Percentiles rank a stretch among this genome's conserved stretches.
Evolutionary conservation across 2,797 vertebrate species (phyloP).

Genomic region (Luscinia megarhynchos): DNA sequence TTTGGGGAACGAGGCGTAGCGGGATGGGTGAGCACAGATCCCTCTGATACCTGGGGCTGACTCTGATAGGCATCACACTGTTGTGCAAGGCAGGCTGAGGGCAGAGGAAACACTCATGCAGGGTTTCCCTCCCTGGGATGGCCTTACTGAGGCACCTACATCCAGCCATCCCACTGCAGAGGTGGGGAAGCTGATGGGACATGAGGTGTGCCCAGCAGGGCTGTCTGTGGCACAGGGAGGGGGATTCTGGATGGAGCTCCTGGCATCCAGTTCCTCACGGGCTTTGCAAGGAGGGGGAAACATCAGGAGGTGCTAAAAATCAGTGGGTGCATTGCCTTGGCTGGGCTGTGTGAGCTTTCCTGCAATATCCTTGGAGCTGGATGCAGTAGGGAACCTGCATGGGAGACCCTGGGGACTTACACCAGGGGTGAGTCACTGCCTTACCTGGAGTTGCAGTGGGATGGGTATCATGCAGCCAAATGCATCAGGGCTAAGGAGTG

Average conservation of each 20-base stretch:
- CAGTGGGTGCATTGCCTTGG: background rate
- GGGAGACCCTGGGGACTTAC: background rate
- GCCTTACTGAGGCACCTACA: background rate
- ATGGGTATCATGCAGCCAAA: background rate
- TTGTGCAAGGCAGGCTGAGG: constrained; percentile 12
- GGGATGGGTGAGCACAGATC: background rate
- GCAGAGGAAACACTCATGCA: background rate
- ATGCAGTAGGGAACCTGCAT: background rate
- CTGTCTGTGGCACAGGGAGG: background rate
- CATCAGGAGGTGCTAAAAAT: background rate
- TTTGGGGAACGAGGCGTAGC: background rate
- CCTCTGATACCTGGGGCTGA: background rate
- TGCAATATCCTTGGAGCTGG: background rate
- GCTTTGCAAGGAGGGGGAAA: background rate
- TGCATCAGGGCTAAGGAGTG: background rate
- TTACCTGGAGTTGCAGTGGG: background rate
- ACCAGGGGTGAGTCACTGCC: background rate
- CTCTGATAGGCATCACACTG: background rate
- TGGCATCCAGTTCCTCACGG: background rate
- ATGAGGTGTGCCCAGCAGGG: rapidly evolving
- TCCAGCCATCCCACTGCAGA: background rate
- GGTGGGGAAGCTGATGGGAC: background rate
- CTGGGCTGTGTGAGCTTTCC: background rate
- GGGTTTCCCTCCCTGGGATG: background rate
- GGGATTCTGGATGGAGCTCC: background rate